phyloP scores from a whole-genome alignment of 2,888 invertebrate species.

The Polydrusus cervinus region DNA sequence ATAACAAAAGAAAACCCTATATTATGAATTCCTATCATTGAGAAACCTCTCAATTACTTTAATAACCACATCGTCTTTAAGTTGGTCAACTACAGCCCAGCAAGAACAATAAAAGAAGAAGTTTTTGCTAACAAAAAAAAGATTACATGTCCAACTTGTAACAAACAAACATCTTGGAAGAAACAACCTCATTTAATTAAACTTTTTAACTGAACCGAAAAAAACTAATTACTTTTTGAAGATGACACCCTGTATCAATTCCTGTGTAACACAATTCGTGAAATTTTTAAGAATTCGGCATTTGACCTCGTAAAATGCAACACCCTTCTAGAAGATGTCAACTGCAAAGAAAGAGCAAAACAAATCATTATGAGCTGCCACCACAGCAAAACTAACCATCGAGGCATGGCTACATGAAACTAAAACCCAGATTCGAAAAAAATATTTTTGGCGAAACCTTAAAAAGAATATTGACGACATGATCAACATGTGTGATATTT shows the following conservation, averaged over 20 bases:
- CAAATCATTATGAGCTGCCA: background rate
- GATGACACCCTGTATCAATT: too few relatives aligned
- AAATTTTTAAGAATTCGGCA: background rate
- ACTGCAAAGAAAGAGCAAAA: background rate
- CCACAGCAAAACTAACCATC: background rate
- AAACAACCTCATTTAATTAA: background rate
- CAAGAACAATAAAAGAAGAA: background rate
- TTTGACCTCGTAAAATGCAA: background rate
- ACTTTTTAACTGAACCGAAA: too few relatives aligned
- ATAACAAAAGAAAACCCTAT: background rate
- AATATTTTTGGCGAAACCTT: background rate
- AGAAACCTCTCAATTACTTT: background rate
- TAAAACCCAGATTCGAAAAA: background rate
- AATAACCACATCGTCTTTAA: too few relatives aligned
- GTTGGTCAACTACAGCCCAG: too few relatives aligned
- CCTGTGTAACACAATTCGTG: too few relatives aligned
- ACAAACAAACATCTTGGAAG: too few relatives aligned
- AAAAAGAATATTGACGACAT: background rate
- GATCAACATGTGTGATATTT: constrained; percentile 54
- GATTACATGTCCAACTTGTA: background rate
- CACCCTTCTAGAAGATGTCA: background rate
- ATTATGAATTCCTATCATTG: background rate
- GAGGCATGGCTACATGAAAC: background rate
- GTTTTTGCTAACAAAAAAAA: background rate
- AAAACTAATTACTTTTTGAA: too few relatives aligned